These are phyloP conservation scores for Tetropium fuscum DNA, from an alignment of 2,888 invertebrate genomes.

Conservation along the genomic window DNA sequence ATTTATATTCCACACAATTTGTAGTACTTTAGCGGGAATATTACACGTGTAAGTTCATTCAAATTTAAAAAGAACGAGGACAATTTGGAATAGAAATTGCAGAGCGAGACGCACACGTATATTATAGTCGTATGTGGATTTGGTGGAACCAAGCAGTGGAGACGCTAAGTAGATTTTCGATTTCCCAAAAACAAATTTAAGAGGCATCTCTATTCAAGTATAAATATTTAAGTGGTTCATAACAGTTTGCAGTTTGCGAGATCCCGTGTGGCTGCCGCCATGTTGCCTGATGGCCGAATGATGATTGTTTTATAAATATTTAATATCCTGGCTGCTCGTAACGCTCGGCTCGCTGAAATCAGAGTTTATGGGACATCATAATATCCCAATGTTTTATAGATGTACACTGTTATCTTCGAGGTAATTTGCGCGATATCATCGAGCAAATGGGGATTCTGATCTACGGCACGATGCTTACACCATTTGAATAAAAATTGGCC, in stretches of 20 bases:
- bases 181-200: slow-evolving; percentile 64
- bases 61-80: slow-evolving; percentile 9
- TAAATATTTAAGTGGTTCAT: slow-evolving; percentile 67
- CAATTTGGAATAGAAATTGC: slow-evolving; percentile 35
- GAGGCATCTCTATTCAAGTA: slow-evolving; percentile 67
- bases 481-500: slow-evolving; percentile 60
- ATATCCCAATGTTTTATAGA: slow-evolving; percentile 66
- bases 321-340: slow-evolving; percentile 57
- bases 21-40: too few relatives aligned
- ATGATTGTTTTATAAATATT: slow-evolving; percentile 69
- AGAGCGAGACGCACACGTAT: slow-evolving; percentile 25
- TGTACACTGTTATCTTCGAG: slow-evolving; percentile 62
- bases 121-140: slow-evolving; percentile 25
- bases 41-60: too few relatives aligned
- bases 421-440: slow-evolving; percentile 62
- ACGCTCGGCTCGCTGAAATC: slow-evolving; percentile 64
- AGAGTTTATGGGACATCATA: slow-evolving; percentile 68
- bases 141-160: slow-evolving; percentile 8
- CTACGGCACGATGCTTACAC: slow-evolving; percentile 49
- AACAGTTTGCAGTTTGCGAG: slow-evolving; percentile 65
- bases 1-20: too few relatives aligned
- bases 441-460: slow-evolving; percentile 58
- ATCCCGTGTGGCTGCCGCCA: slow-evolving; percentile 64
- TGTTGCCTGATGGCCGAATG: slow-evolving; percentile 68
- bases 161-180: slow-evolving; percentile 47